Evolutionary conservation across 2,888 invertebrate species (phyloP).

Genomic region (Tiliacea aurago): DNA sequence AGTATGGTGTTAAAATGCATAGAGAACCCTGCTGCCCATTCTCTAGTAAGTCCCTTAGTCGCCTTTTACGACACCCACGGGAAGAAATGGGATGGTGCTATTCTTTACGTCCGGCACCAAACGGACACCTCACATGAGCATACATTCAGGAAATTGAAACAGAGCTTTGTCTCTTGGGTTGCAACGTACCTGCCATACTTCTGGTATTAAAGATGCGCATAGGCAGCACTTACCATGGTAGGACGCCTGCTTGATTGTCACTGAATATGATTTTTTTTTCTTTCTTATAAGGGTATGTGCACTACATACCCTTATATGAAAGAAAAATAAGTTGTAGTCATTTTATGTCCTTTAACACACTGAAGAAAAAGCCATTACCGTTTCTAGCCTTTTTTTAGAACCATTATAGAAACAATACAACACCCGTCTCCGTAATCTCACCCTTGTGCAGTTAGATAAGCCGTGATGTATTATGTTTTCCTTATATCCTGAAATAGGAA

Average conservation of each 20-base stretch:
- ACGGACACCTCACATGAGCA: neutral
- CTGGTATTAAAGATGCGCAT: neutral
- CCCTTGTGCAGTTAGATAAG: constrained; percentile 49
- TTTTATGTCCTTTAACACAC: neutral
- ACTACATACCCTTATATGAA: no score
- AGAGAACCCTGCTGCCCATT: no score
- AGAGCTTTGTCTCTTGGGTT: neutral
- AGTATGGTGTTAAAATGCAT: no score
- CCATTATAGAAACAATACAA: constrained; percentile 58
- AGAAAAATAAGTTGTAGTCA: neutral
- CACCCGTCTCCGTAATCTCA: constrained; percentile 45
- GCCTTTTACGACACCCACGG: no score
- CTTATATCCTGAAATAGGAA: constrained; percentile 36
- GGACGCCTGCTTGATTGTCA: neutral
- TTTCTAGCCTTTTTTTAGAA: constrained; percentile 23
- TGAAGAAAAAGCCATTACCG: constrained; percentile 24
- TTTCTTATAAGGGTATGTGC: neutral
- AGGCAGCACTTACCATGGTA: neutral
- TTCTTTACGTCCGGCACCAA: no score
- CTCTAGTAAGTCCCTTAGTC: no score
- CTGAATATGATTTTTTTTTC: neutral
- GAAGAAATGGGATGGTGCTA: no score
- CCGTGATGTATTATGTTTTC: constrained; percentile 55
- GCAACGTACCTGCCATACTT: neutral
- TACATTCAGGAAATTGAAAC: no score